phyloP scores from a whole-genome alignment of 2,113 vertebrate species.

The Hoplias malabaricus region DNA sequence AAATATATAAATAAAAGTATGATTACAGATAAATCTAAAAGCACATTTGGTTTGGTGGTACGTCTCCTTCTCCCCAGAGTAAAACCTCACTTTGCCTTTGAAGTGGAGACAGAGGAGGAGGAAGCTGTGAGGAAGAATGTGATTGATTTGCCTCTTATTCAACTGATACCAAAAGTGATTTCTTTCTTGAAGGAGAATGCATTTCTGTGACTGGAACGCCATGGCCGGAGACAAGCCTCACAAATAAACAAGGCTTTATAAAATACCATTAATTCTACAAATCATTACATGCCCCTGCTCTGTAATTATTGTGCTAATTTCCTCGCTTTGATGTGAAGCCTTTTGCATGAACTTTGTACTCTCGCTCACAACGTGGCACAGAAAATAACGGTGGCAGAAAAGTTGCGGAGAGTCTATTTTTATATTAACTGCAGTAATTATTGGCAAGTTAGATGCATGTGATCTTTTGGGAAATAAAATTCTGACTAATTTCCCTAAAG shows the following conservation, averaged over 20 bases:
- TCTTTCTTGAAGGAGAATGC: background rate
- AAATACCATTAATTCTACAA: conserved; percentile 4
- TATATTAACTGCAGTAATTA: background rate
- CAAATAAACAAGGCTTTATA: conserved; percentile 25
- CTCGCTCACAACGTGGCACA: background rate
- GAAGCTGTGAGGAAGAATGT: conserved; percentile 1
- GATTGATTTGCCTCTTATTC: conserved; percentile 48
- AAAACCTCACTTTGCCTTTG: conserved; percentile 39
- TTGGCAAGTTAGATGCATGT: background rate
- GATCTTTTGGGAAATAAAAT: background rate
- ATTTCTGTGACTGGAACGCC: background rate
- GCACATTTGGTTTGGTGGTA: conserved; percentile 24
- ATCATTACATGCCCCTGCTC: conserved; percentile 8
- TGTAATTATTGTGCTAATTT: conserved; percentile 16
- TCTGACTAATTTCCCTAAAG: background rate
- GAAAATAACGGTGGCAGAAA: background rate
- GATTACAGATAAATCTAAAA: conserved; percentile 26
- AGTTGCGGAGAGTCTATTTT: background rate
- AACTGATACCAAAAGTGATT: conserved; percentile 14
- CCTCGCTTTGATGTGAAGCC: background rate
- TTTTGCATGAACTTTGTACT: background rate
- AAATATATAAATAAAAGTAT: conserved; percentile 9
- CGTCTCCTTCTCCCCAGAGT: conserved; percentile 39
- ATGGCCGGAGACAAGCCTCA: background rate
- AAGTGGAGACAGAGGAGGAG: conserved; percentile 23